These are phyloP conservation scores for Dufourea novaeangliae DNA, from an alignment of 1,140 invertebrate species.

Conservation along the genomic window DNA sequence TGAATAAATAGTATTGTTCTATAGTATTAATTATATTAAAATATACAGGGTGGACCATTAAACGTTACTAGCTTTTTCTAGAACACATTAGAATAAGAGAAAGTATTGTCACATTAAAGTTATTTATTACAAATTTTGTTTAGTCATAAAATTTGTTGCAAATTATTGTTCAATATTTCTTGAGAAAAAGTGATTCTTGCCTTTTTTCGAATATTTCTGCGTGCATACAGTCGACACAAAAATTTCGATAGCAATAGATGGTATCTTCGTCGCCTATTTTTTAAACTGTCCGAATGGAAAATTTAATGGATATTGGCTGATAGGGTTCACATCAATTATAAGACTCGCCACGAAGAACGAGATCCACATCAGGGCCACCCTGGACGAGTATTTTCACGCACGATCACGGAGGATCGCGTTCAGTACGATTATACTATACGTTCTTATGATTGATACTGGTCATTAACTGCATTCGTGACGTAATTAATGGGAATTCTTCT, in stretches of 20 bases:
- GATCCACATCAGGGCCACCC: conserved; percentile 49
- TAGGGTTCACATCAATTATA: conserved; percentile 48
- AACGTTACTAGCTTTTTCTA: no score
- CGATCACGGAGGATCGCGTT: conserved; percentile 43
- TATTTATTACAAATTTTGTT: not conserved
- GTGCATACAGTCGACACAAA: not conserved
- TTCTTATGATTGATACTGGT: conserved; percentile 46
- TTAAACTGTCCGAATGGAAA: conserved; percentile 7
- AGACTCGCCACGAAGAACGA: conserved; percentile 20
- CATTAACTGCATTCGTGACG: conserved; percentile 41
- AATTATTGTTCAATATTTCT: no score
- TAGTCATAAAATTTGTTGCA: not conserved
- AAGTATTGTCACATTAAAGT: no score
- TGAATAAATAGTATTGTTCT: no score
- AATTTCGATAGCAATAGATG: not conserved
- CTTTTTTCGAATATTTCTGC: not conserved
- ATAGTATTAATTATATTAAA: no score
- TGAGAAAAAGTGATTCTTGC: not conserved
- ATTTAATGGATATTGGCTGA: conserved; percentile 48
- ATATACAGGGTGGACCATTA: no score
- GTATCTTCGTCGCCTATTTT: not conserved
- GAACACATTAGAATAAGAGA: no score
- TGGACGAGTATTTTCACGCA: conserved; percentile 54
- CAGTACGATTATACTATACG: conserved; percentile 40
- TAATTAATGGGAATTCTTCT: conserved; percentile 37